Conservation (phyloP, 2,113 vertebrate species). For the Mionectes macconnelli region DNA sequence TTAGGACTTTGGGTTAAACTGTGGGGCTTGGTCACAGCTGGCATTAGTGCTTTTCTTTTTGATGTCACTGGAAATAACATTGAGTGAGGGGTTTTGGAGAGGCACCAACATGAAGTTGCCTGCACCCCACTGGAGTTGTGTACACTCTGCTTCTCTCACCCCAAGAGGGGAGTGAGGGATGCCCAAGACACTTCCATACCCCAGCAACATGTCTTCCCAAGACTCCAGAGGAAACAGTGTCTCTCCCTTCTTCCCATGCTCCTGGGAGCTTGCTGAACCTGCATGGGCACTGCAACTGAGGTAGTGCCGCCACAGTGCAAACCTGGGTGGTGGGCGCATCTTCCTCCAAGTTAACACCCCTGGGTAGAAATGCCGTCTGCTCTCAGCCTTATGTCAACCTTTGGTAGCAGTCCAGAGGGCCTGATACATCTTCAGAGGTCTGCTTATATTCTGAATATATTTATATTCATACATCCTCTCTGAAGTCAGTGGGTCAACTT, state of each 20-base stretch:
- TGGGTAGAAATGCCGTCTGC: neutral
- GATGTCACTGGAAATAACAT: neutral
- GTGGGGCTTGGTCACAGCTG: neutral
- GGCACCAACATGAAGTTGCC: fast-evolving
- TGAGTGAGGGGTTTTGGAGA: neutral
- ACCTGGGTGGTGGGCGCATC: neutral
- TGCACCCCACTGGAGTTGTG: fast-evolving
- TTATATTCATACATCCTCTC: neutral
- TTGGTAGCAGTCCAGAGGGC: neutral
- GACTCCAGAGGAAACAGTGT: fast-evolving
- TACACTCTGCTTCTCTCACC: neutral
- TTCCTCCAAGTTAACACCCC: neutral
- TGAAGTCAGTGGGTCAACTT: neutral
- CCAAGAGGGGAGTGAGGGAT: fast-evolving
- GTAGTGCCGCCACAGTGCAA: neutral
- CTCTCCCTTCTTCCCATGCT: neutral
- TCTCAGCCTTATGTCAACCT: neutral
- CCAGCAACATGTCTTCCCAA: neutral
- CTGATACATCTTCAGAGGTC: neutral
- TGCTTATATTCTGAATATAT: neutral
- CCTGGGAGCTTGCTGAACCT: neutral
- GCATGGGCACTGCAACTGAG: neutral
- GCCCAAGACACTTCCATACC: neutral
- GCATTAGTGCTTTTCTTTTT: neutral
- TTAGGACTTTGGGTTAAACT: neutral